Evolutionary conservation across 2,888 invertebrate genomes (phyloP), one percentile per base, ranked within the genome.

Genomic region (Drosophila subsilvestris): DNA sequence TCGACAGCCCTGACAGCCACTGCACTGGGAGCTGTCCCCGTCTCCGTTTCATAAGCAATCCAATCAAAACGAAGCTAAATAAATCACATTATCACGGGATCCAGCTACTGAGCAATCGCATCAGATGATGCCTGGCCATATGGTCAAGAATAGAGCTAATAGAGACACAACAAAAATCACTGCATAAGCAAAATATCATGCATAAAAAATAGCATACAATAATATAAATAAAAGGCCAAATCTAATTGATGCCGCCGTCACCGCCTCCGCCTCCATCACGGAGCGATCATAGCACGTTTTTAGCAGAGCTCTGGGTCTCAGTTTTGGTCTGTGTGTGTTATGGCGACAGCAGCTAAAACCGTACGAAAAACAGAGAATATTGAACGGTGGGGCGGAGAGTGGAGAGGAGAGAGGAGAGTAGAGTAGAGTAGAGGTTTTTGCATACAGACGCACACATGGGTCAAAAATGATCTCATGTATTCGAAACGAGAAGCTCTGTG

Each of bases 221-320:
- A 76, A 63, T 66, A 75, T 77, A 75, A 80, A 88, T 76, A 86
- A 86, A 76, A 79, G 74, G 63, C 85, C 67, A 78, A 74, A 79
- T 71, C 76, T 78, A 81, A 85, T 85, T 85, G 88, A 81, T 63
- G 70, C 73, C 57, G 63, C 70, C 70, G 65, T n/a, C 55, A n/a
- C 18, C 78, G 73, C 61, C 78, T 68, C 51, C 63, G 17, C 45
- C 51, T n/a, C 25, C 18, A 12, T 25, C 63, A 10, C 42, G 6
- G 14, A 48, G 42, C 56, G 73, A 63, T 72, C 65, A 49, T 73
- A 80, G 74, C 86, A 88, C 85, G 85, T 88, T 86, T 85, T 72
- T 75, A 62, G 70, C 56, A 10, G 58, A 22, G 48, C 53, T 57
- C 74, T 57, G 71, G 71, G 69, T 56, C 63, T 50, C 27, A 32